Evolutionary conservation across 2,888 invertebrate genomes (phyloP).

Genomic region (Ephialtes manifestator): DNA sequence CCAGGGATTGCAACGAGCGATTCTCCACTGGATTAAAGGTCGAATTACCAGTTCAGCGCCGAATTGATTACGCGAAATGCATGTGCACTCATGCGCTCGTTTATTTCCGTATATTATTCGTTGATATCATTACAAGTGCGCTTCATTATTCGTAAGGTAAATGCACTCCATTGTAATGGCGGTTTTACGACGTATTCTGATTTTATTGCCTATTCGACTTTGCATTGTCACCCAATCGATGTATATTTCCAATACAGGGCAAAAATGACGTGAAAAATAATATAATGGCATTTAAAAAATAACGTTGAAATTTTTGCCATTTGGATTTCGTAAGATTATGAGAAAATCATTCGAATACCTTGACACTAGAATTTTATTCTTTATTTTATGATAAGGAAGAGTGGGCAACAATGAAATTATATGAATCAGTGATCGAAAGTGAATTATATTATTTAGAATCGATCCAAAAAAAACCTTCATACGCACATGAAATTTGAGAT

Average conservation of each 20-base stretch:
- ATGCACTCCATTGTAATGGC: slow-evolving; percentile 21
- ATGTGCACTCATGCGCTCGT: slow-evolving; percentile 36
- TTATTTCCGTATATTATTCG: slow-evolving; percentile 43
- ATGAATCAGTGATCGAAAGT: too few species aligned
- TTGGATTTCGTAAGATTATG: not conserved
- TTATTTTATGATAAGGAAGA: too few species aligned
- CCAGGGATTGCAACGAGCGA: slow-evolving; percentile 63
- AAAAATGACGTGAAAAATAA: not conserved
- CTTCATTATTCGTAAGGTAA: slow-evolving; percentile 45
- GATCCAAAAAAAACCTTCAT: too few species aligned
- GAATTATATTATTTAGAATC: too few species aligned
- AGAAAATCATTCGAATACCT: too few species aligned
- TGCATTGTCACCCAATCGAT: not conserved
- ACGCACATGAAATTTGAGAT: too few species aligned
- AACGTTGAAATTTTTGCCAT: not conserved
- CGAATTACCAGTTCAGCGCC: slow-evolving; percentile 55
- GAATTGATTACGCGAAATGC: slow-evolving; percentile 64
- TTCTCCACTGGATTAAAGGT: slow-evolving; percentile 66
- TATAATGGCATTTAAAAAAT: slow-evolving; percentile 5
- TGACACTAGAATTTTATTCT: too few species aligned
- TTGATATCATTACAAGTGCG: slow-evolving; percentile 51
- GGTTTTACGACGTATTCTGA: slow-evolving; percentile 24
- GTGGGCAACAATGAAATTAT: too few species aligned
- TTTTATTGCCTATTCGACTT: slow-evolving; percentile 4
- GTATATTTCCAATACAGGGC: slow-evolving; percentile 24